Conservation (phyloP, 2,888 invertebrate species). For the Nycteola revayana region DNA sequence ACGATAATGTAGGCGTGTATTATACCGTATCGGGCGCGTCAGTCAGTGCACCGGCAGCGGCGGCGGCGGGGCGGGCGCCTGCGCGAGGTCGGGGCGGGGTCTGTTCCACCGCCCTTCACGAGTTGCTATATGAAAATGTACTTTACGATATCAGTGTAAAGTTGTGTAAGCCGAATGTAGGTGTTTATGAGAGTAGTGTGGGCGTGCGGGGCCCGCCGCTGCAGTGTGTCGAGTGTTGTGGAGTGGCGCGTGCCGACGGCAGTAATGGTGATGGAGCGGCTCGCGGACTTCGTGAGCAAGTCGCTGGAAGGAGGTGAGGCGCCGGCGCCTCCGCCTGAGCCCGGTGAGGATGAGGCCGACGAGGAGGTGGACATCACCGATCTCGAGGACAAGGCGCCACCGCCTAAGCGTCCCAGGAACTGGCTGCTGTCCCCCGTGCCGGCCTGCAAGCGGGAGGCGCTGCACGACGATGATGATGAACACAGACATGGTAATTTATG, state of each 20-base stretch:
- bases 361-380: conserved; percentile 75
- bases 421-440: conserved; percentile 76
- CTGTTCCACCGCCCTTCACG: conserved; percentile 48
- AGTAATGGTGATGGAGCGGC: conserved; percentile 90
- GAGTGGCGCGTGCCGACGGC: conserved; percentile 65
- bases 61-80: conserved; percentile 56
- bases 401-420: conserved; percentile 66
- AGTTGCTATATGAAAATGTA: conserved; percentile 26
- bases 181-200: conserved; percentile 39
- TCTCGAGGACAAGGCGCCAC: conserved; percentile 66
- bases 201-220: conserved; percentile 58
- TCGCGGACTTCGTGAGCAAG: conserved; percentile 95
- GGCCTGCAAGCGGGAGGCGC: conserved; percentile 57
- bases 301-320: conserved; percentile 87
- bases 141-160: conserved; percentile 22
- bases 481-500: conserved; percentile 70
- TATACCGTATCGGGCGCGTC: conserved; percentile 50
- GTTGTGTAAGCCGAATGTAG: conserved; percentile 15
- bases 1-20: conserved; percentile 80
- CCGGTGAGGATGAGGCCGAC: conserved; percentile 63
- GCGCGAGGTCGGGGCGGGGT: conserved; percentile 68
- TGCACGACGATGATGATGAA: conserved; percentile 66
- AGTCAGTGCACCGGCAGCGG: conserved; percentile 36
- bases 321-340: conserved; percentile 74
- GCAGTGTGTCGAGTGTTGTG: conserved; percentile 61